Percentiles rank a stretch among this genome's conserved stretches.
These are phyloP conservation scores for Nyctereutes procyonoides DNA, from an alignment of 2,113 vertebrate genomes.

Conservation along the genomic window DNA sequence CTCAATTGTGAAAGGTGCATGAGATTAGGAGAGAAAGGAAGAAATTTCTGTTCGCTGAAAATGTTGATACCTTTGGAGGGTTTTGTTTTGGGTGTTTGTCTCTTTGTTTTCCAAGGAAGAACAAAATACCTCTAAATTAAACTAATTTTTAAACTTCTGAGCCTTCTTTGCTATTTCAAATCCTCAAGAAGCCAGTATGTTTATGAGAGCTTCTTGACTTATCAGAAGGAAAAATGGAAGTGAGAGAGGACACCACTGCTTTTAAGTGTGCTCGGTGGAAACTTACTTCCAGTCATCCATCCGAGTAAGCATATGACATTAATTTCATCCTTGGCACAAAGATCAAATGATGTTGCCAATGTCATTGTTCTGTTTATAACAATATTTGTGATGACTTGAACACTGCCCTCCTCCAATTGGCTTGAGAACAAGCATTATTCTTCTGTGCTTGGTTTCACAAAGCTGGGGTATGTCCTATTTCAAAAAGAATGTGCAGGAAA, in stretches of 20 bases:
- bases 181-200: background rate
- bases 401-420: slow-evolving; percentile 84
- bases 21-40: background rate
- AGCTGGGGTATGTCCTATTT: slow-evolving; percentile 80
- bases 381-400: slow-evolving; percentile 87
- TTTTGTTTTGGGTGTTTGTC: background rate
- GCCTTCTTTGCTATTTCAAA: background rate
- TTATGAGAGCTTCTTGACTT: slow-evolving; percentile 62
- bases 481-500: slow-evolving; percentile 79
- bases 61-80: slow-evolving; percentile 7
- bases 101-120: slow-evolving; percentile 40
- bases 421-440: slow-evolving; percentile 83
- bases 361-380: slow-evolving; percentile 88
- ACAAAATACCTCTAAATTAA: slow-evolving; percentile 24
- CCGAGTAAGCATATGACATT: slow-evolving; percentile 85
- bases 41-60: background rate
- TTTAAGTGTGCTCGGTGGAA: slow-evolving; percentile 82
- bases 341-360: slow-evolving; percentile 88
- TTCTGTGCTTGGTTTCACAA: slow-evolving; percentile 83
- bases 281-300: slow-evolving; percentile 83
- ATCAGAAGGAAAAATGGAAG: slow-evolving; percentile 65
- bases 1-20: background rate
- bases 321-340: slow-evolving; percentile 87
- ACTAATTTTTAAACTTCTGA: background rate
- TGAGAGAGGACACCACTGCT: slow-evolving; percentile 73